Conservation (phyloP, 1,140 invertebrate species). For the Cataglyphis hispanica region DNA sequence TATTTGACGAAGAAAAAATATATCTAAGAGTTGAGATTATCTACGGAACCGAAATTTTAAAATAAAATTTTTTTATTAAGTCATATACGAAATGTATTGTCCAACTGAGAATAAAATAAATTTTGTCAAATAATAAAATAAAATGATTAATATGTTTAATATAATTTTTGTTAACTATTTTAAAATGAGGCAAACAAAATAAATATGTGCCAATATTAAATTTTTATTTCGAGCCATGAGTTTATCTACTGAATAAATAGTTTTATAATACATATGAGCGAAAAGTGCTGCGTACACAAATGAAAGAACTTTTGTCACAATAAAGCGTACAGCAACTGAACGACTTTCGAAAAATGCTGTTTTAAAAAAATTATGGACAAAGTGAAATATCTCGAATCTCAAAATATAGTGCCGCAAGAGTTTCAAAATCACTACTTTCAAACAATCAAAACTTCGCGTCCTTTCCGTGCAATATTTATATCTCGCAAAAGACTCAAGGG, state of each 20-base stretch:
- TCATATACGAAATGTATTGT: background rate
- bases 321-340: constrained; percentile 15
- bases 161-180: background rate
- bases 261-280: background rate
- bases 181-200: constrained; percentile 5
- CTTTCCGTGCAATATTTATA: constrained; percentile 71
- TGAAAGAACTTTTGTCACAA: background rate
- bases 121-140: background rate
- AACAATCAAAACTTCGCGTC: constrained; percentile 72
- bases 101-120: background rate
- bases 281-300: background rate
- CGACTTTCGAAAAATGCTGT: constrained; percentile 6
- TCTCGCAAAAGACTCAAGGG: constrained; percentile 69
- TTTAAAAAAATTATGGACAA: constrained; percentile 48
- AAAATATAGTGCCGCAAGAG: constrained; percentile 44
- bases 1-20: background rate
- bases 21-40: constrained; percentile 17
- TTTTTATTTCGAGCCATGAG: background rate
- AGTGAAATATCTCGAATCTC: constrained; percentile 48
- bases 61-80: background rate
- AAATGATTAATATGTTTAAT: background rate
- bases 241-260: constrained; percentile 14
- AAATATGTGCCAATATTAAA: background rate
- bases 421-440: constrained; percentile 64
- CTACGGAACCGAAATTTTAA: no score